Evolutionary conservation across 2,797 vertebrate species (phyloP).

Genomic region (Pipistrellus nathusii): DNA sequence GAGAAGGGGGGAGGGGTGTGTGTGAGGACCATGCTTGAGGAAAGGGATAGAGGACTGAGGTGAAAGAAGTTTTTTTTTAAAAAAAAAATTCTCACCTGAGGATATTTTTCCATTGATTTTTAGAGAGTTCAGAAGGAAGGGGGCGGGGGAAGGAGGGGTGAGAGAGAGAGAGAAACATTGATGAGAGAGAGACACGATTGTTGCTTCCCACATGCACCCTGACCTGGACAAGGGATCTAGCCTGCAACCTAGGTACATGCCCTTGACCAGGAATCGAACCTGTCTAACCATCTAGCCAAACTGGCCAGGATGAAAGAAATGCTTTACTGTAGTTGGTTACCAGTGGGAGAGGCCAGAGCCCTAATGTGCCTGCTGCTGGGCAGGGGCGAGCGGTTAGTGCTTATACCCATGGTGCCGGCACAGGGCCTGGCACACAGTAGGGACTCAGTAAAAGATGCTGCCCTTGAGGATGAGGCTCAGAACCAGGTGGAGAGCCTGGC

Average conservation of each 20-base stretch:
- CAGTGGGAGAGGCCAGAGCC: neutral
- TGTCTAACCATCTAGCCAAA: no score
- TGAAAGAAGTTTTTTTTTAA: neutral
- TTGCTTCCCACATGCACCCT: no score
- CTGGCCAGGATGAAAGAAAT: neutral
- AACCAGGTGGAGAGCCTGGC: neutral
- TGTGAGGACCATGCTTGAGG: neutral
- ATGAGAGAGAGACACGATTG: no score
- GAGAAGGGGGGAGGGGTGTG: neutral
- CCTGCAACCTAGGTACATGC: no score
- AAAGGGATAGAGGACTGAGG: neutral
- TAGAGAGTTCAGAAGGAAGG: no score
- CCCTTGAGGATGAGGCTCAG: neutral
- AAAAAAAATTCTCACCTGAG: no score
- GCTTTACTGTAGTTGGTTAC: neutral
- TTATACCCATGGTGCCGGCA: neutral
- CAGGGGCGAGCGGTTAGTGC: neutral
- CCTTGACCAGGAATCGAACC: no score
- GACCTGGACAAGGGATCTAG: no score
- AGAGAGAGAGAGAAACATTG: no score
- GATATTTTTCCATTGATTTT: no score
- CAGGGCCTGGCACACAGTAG: neutral
- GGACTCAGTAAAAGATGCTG: neutral
- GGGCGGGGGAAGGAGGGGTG: no score
- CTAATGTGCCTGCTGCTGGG: neutral